Evolutionary conservation across 2,888 invertebrate genomes (phyloP).

Genomic region (Pheosia gnoma): DNA sequence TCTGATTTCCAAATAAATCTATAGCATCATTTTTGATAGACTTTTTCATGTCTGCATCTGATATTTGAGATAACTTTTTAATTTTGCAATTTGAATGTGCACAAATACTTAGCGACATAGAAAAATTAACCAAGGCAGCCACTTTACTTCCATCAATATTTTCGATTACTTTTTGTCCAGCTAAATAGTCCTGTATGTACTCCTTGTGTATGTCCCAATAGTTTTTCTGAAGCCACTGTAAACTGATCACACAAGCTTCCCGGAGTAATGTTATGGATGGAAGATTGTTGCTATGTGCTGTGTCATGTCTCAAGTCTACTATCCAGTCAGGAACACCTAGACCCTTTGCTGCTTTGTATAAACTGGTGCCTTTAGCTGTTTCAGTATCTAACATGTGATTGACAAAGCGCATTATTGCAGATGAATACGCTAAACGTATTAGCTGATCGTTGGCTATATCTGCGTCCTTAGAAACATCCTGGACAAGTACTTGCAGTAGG

Average conservation of each 20-base stretch:
- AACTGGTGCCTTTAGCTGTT: slow-evolving; percentile 78
- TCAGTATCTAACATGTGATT: slow-evolving; percentile 85
- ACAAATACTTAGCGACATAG: slow-evolving; percentile 69
- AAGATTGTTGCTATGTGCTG: slow-evolving; percentile 88
- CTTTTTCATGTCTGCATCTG: slow-evolving; percentile 59
- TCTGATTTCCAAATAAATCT: slow-evolving; percentile 59
- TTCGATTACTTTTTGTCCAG: slow-evolving; percentile 48
- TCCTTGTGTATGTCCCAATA: slow-evolving; percentile 86
- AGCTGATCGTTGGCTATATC: slow-evolving; percentile 68
- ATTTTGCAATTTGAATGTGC: slow-evolving; percentile 64
- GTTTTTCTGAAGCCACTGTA: slow-evolving; percentile 87
- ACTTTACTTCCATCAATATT: slow-evolving; percentile 58
- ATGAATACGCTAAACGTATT: slow-evolving; percentile 84
- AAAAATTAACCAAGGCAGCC: slow-evolving; percentile 62
- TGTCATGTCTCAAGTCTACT: slow-evolving; percentile 90
- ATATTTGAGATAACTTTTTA: slow-evolving; percentile 67
- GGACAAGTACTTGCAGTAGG: slow-evolving; percentile 79
- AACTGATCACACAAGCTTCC: slow-evolving; percentile 85
- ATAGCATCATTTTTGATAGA: slow-evolving; percentile 64
- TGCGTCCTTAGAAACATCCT: slow-evolving; percentile 51
- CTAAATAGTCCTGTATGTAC: slow-evolving; percentile 72
- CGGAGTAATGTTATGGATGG: slow-evolving; percentile 86
- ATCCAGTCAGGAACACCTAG: slow-evolving; percentile 91
- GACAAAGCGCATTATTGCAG: slow-evolving; percentile 86
- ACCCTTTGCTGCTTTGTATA: slow-evolving; percentile 84